Base-by-base conservation (phyloP, 2,797 vertebrate species). In the Tokudaia tokunoshimensis region DNA sequence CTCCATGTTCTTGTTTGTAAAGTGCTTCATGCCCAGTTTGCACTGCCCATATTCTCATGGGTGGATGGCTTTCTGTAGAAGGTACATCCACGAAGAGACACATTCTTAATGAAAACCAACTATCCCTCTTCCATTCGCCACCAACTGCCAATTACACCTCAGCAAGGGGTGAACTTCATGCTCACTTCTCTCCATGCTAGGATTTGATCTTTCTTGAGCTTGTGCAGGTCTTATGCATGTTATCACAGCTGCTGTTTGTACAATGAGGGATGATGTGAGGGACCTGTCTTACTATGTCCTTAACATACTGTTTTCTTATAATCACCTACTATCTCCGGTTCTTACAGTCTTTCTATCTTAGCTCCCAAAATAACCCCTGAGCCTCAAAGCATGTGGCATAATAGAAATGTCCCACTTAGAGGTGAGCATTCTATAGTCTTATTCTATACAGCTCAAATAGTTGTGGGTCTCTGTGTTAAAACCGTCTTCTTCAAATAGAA, bases 121-220 rank as follows among this genome's bases (percentile, higher is more conserved):
- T 63, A 10, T 6, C 17, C 15, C 17, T 47, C 29, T 34, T 31
- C 41, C 82, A 34, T 0, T 34, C 5, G 0, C 59, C 1, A 13
- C 20, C 41, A 47, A 34, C 8, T 47, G 41, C 26, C 29, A 65
- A 65, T 26, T 65, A 29, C 15, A 34, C 41, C 41, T 44, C 29
- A 34, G 15, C 41, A 63, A 44, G 37, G 9, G 41, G 2, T 50
- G 31, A 50, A 85, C 63, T 50, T 24, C 6, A 85, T 67, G 19
- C 11, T 31, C 1, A 15, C 44, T 29, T 67, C 61, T 12, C 63
- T 67, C 29, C 31, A n/a, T 24, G 75, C 44, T 50, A 44, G 31
- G 29, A 34, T 67, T 67, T n/a, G 44, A 6, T 67, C 44, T 24
- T n/a, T 67, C 83, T 50, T 67, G 19, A 85, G 1, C 6, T 34